These are phyloP conservation scores for Dolichopus griseipennis DNA, from an alignment of 2,888 invertebrate species.

Conservation along the genomic window DNA sequence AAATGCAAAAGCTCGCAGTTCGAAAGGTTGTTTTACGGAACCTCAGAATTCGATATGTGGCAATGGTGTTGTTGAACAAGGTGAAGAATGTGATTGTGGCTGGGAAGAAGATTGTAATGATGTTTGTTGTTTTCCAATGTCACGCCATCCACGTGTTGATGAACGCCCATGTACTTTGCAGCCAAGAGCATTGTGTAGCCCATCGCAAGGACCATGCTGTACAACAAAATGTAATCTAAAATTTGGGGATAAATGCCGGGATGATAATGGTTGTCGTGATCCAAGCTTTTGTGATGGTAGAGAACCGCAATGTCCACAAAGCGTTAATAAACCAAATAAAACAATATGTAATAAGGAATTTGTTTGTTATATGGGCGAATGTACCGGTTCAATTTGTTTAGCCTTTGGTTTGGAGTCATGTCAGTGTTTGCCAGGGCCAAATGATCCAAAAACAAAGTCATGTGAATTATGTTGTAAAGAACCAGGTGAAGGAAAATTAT, in stretches of 20 bases:
- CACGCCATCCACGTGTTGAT: slow-evolving; percentile 62
- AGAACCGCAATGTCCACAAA: slow-evolving; percentile 83
- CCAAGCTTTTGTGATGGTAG: slow-evolving; percentile 86
- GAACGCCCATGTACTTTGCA: slow-evolving; percentile 83
- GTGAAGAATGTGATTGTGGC: slow-evolving; percentile 98
- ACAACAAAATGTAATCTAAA: slow-evolving; percentile 74
- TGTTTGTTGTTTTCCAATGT: slow-evolving; percentile 86
- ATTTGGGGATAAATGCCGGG: slow-evolving; percentile 81
- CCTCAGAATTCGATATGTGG: slow-evolving; percentile 93
- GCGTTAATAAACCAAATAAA: slow-evolving; percentile 85
- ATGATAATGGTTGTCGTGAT: slow-evolving; percentile 88
- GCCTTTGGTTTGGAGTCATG: slow-evolving; percentile 94
- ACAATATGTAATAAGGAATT: slow-evolving; percentile 95
- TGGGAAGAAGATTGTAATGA: slow-evolving; percentile 95
- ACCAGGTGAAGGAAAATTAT: slow-evolving; percentile 71
- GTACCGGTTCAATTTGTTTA: slow-evolving; percentile 95
- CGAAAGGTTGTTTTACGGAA: slow-evolving; percentile 89
- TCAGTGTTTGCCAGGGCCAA: slow-evolving; percentile 73
- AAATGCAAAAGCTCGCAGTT: slow-evolving; percentile 80
- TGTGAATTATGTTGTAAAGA: slow-evolving; percentile 89
- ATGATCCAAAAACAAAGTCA: slow-evolving; percentile 73
- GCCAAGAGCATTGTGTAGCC: slow-evolving; percentile 48
- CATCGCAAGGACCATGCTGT: slow-evolving; percentile 85
- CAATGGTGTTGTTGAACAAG: slow-evolving; percentile 93
- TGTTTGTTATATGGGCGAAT: slow-evolving; percentile 93